A percentile compares a stretch with the other conserved stretches of the same genome.
Evolutionary conservation across 1,140 invertebrate species (phyloP).

Genomic region (Cydia strobilella): DNA sequence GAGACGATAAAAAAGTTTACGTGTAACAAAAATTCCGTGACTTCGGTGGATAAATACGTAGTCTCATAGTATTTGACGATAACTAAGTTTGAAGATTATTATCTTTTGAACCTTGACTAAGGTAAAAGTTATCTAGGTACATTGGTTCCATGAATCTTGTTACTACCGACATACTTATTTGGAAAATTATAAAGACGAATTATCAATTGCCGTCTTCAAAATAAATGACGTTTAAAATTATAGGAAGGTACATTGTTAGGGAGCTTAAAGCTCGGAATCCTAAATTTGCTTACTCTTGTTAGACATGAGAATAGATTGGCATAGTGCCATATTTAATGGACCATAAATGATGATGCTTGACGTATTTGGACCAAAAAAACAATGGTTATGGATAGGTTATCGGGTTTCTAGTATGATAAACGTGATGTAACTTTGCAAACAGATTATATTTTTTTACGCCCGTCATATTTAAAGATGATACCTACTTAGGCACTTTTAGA

Average conservation of each 20-base stretch:
- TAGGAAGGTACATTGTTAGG: not conserved
- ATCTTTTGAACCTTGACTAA: not conserved
- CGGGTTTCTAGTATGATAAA: not conserved
- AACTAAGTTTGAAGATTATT: not conserved
- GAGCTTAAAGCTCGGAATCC: slow-evolving; percentile 13
- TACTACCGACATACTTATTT: not conserved
- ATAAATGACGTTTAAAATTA: not conserved
- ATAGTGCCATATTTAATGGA: slow-evolving; percentile 14
- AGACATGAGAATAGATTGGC: not conserved
- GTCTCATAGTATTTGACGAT: not conserved
- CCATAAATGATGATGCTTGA: slow-evolving; percentile 25
- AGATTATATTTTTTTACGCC: not conserved
- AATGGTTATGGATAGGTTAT: not conserved
- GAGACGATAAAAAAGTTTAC: not conserved
- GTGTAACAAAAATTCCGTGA: slow-evolving; percentile 10
- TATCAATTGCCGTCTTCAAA: not conserved
- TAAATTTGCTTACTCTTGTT: not conserved
- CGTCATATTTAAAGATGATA: not conserved
- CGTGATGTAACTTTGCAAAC: not conserved
- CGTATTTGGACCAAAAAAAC: slow-evolving; percentile 16
- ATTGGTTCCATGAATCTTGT: too few species aligned
- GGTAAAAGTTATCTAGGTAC: not conserved
- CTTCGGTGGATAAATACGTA: not conserved
- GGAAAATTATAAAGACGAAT: not conserved
- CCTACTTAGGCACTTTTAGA: not conserved